Evolutionary conservation across 30 jellyfish, hydroid and myxozoan genomes (phyloP).

Genomic region (Aurelia coerulea): DNA sequence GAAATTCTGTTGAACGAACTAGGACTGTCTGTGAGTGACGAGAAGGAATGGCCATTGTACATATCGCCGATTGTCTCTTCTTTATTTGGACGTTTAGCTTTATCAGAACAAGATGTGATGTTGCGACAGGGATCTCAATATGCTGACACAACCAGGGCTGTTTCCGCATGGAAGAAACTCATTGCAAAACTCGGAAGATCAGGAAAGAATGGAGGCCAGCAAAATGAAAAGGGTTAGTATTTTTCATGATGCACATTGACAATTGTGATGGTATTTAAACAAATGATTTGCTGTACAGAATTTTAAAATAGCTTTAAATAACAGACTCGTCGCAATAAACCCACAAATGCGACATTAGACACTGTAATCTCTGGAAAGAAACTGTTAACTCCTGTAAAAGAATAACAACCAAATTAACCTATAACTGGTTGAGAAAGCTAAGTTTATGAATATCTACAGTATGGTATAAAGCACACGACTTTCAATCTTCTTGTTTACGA

Average conservation of each 20-base stretch:
- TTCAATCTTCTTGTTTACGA: too few relatives aligned
- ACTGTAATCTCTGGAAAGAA: too few relatives aligned
- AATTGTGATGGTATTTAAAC: too few relatives aligned
- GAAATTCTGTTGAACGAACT: conserved; percentile 56
- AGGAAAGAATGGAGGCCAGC: not conserved
- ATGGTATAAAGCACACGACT: too few relatives aligned
- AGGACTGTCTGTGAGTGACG: conserved; percentile 32
- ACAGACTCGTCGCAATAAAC: too few relatives aligned
- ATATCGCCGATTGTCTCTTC: conserved; percentile 46
- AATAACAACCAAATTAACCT: too few relatives aligned
- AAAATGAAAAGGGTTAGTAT: conserved; percentile 21
- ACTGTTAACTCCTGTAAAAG: too few relatives aligned
- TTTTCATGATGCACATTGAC: not conserved
- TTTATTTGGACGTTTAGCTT: conserved; percentile 71
- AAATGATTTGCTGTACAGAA: too few relatives aligned
- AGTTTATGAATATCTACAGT: too few relatives aligned
- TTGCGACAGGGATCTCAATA: conserved; percentile 37
- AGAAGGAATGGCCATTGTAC: conserved; percentile 73
- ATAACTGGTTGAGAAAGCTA: too few relatives aligned
- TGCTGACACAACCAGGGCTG: conserved; percentile 64
- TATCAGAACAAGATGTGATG: conserved; percentile 62
- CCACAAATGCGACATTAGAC: too few relatives aligned
- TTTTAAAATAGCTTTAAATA: too few relatives aligned
- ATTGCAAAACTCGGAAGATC: conserved; percentile 29
- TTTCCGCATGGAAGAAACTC: conserved; percentile 70